phyloP scores from a whole-genome alignment of 2,888 invertebrate species.

The Ichneumon xanthorius region DNA sequence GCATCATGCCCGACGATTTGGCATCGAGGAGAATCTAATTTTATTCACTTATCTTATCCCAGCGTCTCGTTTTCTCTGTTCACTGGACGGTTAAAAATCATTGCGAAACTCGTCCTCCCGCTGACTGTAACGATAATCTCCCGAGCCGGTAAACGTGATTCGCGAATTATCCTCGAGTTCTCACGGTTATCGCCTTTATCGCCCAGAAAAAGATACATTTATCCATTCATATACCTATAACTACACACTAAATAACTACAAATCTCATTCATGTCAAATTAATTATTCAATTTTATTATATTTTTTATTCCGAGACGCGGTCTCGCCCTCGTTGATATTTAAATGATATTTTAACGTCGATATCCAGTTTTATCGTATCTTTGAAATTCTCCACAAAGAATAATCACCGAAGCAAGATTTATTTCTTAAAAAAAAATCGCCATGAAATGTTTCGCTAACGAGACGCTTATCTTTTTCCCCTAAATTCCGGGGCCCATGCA shows the following conservation, averaged over 20 bases:
- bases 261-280: not conserved
- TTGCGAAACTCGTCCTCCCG: conserved; percentile 31
- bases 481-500: not conserved
- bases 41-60: conserved; percentile 52
- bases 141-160: conserved; percentile 19
- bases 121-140: conserved; percentile 32
- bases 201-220: conserved; percentile 15
- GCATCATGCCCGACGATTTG: conserved; percentile 44
- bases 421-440: not conserved
- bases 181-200: conserved; percentile 58
- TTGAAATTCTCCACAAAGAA: not conserved
- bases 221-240: not conserved
- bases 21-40: conserved; percentile 57
- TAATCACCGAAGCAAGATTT: not conserved
- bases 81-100: conserved; percentile 15
- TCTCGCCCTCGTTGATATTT: conserved; percentile 62
- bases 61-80: conserved; percentile 28
- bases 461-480: not conserved
- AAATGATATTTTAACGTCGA: conserved; percentile 63
- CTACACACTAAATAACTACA: not conserved
- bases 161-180: conserved; percentile 51
- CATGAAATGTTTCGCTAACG: not conserved
- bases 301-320: not conserved
- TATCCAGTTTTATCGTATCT: not conserved
- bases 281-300: conserved; percentile 6